Evolutionary conservation across 2,113 vertebrate species (phyloP), one percentile per base, ranked within the genome.

Genomic region (Sialia sialis): DNA sequence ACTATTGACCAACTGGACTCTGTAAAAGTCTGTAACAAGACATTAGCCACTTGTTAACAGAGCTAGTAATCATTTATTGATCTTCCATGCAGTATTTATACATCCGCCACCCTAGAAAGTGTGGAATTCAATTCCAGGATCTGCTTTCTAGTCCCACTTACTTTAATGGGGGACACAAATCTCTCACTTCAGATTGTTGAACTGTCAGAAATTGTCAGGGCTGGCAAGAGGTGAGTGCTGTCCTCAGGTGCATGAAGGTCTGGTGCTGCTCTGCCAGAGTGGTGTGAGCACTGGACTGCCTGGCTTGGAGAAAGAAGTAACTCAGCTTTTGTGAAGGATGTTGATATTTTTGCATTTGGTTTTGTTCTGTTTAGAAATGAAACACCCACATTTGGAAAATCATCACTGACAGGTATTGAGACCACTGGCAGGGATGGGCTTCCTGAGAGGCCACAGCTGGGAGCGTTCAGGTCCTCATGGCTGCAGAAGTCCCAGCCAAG

Each of bases 31-130:
- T 91, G 70, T 91, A 89, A 94, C 95, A 91, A 95, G 96, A 87
- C 93, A 95, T 96, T 95, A 95, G 89, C 91, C 75, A 95, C 94
- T 95, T 97, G 94, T 97, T 97, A 97, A 95, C 93, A 94, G 93
- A 91, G 91, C 94, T 96, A 93, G 89, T 94, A 95, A 95, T 95
- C 95, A 96, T 93, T 86, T 94, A 97, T 96, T 93, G 95, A 96
- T 91, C 87, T 72, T 76, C 15, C 75, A 95, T 97, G 93, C 91
- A 95, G 89, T 95, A 96, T 96, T 97, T 91, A 95, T 95, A 94
- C 84, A 95, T 97, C 94, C 85, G 67, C 94, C 96, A 96, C 95
- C 83, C 96, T 55, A 30, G 32, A 73, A 96, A 96, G 91, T 95
- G 94, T 95, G 93, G 93, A 75, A 92, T 94, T 67, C 87, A 91